Evolutionary conservation across 1,140 invertebrate species (phyloP), one percentile per base, ranked within the genome.

Genomic region (Charaxes varanes): DNA sequence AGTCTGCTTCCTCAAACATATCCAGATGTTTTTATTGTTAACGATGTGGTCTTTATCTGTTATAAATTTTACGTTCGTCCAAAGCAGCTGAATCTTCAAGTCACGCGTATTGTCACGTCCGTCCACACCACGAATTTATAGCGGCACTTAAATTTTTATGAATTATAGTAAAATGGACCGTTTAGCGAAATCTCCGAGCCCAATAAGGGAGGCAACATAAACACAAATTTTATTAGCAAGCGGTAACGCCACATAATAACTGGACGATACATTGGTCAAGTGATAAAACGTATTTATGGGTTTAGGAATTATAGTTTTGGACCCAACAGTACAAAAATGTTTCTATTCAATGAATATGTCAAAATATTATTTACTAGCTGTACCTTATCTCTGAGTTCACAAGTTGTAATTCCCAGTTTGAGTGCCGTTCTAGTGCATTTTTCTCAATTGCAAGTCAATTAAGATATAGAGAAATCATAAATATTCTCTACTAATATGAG

Each of bases 201-300:
- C 49, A 68, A 68, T 77, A 77, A 77, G 71, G 32, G 2, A 4
- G 4, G 22, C 14, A 35, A 42, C 33, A 26, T 54, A 73, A 78
- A 78, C 67, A 69, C 52, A 43, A 17, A 72, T 31, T 79, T 79
- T 76, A 76, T 78, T 68, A 58, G 37, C 33, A 31, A 52, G 34
- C 57, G 58, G 67, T 65, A 70, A 72, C 72, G 68, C 62, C 52
- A 67, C 61, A 67, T 68, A 76, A 69, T 63, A 54, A 42, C 53
- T 49, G 61, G 65, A 70, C 66, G 70, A 80, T 72, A 62, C 67
- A 78, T 73, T 54, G 57, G 45, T 42, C 34, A 22, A 14, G 46
- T 58, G 58, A 71, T 72, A 73, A 74, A 79, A 64, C n/a, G n/a
- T n/a, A n/a, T n/a, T n/a, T n/a, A n/a, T n/a, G n/a, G n/a, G n/a